Evolutionary conservation across 2,888 invertebrate species (phyloP).

Genomic region (Pseudococcus jackbeardsleyi): DNA sequence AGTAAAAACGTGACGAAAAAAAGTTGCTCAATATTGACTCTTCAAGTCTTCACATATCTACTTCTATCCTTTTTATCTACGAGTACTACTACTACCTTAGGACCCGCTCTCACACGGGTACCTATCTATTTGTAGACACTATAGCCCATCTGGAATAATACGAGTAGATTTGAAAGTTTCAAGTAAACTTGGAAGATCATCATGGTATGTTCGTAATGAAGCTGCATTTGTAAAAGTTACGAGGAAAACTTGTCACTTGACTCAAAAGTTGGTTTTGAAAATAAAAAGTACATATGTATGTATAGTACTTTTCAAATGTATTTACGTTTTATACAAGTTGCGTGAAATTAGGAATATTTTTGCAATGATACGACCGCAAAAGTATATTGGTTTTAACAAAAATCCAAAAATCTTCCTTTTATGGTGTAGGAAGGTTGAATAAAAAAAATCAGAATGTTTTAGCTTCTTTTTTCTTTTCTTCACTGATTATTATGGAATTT

Average conservation of each 20-base stretch:
- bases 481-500: too few species aligned
- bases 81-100: not conserved
- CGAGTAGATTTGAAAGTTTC: slow-evolving; percentile 17
- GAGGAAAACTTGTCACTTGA: not conserved
- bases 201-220: not conserved
- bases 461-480: too few species aligned
- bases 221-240: not conserved
- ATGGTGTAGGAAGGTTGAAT: too few species aligned
- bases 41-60: not conserved
- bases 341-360: too few species aligned
- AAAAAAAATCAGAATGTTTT: too few species aligned
- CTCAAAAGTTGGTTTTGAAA: not conserved
- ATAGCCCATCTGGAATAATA: not conserved
- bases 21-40: not conserved
- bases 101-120: not conserved
- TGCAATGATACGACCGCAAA: too few species aligned
- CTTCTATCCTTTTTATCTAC: not conserved
- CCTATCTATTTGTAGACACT: too few species aligned
- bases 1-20: not conserved
- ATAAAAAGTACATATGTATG: too few species aligned
- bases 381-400: too few species aligned
- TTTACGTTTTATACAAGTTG: too few species aligned
- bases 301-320: too few species aligned
- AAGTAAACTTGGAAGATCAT: not conserved
- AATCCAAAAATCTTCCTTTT: too few species aligned